These are phyloP conservation scores for rabbit (Oryctolagus cuniculus) DNA, from an alignment of 2,113 vertebrate genomes.

Conservation along the genomic window DNA sequence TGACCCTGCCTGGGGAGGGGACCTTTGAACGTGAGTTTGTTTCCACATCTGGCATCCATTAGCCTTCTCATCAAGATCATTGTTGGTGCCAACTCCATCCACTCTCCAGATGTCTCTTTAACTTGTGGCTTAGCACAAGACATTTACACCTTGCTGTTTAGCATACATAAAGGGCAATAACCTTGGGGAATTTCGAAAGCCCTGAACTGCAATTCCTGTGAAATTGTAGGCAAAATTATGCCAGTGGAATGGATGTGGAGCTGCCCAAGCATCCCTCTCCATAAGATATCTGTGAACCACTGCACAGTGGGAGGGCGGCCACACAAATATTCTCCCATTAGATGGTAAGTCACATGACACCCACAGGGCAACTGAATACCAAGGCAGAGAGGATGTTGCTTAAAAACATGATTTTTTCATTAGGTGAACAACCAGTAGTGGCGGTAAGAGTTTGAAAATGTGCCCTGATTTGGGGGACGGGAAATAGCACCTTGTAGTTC, in stretches of 20 bases:
- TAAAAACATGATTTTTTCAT: conserved; percentile 42
- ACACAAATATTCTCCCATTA: background rate
- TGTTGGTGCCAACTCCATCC: background rate
- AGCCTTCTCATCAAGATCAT: conserved; percentile 41
- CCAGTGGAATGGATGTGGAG: background rate
- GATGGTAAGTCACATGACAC: background rate
- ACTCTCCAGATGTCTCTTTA: conserved; percentile 61
- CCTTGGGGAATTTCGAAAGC: conserved; percentile 62
- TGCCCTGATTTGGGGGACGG: background rate
- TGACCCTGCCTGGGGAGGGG: background rate
- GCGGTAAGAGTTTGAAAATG: conserved; percentile 25
- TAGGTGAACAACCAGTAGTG: background rate
- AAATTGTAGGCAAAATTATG: conserved; percentile 39
- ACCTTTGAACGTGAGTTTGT: background rate
- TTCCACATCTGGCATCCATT: conserved; percentile 32
- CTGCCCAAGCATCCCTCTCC: background rate
- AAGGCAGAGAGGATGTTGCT: background rate
- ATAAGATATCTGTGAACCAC: background rate
- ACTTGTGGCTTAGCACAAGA: conserved; percentile 42
- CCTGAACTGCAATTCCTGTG: conserved; percentile 32
- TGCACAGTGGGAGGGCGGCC: background rate
- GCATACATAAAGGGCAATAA: conserved; percentile 58
- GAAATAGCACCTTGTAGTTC: background rate
- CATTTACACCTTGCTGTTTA: conserved; percentile 59
- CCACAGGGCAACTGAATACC: conserved; percentile 6